These are phyloP conservation scores for Theretra japonica DNA, from an alignment of 2,888 invertebrate genomes.

Conservation along the genomic window DNA sequence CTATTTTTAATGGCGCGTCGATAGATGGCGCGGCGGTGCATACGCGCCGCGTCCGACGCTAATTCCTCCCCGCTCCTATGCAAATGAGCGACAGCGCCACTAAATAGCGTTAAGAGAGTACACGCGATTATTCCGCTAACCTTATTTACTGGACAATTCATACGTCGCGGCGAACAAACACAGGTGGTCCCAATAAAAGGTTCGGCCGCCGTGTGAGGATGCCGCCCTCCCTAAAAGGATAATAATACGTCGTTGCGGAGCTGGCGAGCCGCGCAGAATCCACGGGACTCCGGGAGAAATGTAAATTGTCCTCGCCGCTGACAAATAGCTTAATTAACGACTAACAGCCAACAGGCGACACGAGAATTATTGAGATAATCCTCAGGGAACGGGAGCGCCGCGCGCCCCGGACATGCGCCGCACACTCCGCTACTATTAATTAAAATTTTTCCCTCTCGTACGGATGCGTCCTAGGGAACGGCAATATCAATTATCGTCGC, in stretches of 20 bases:
- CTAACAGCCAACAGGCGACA: constrained; percentile 77
- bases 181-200: constrained; percentile 83
- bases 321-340: constrained; percentile 85
- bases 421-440: constrained; percentile 44
- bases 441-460: constrained; percentile 34
- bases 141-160: constrained; percentile 84
- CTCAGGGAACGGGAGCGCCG: constrained; percentile 57
- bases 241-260: constrained; percentile 83
- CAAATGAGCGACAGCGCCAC: constrained; percentile 73
- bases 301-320: constrained; percentile 79
- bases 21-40: constrained; percentile 58
- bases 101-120: constrained; percentile 75
- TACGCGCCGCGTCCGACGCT: constrained; percentile 73
- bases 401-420: constrained; percentile 32
- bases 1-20: constrained; percentile 40
- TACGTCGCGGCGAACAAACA: constrained; percentile 78
- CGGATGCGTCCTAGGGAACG: constrained; percentile 14
- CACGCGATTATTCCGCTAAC: constrained; percentile 77
- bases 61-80: constrained; percentile 72
- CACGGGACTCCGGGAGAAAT: constrained; percentile 76
- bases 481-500: constrained; percentile 30
- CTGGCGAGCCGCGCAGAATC: constrained; percentile 64
- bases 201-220: constrained; percentile 73
- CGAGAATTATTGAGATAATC: constrained; percentile 73
- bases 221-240: constrained; percentile 84